These are phyloP conservation scores for Acrobeloides nanus DNA, from an alignment of 2,888 invertebrate genomes.

Conservation along the genomic window DNA sequence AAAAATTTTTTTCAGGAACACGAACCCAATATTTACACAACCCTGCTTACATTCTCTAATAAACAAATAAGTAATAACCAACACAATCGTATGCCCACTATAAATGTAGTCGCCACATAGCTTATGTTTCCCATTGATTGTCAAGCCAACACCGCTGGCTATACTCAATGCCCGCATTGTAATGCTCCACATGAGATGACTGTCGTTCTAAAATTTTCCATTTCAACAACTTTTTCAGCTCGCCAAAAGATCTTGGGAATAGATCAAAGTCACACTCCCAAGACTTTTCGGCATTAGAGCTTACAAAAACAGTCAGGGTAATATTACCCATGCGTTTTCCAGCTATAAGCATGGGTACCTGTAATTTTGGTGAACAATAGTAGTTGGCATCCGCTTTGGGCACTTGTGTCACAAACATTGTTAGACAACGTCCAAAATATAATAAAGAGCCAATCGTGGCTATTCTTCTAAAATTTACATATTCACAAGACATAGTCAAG, in stretches of 20 bases:
- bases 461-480: constrained; percentile 19
- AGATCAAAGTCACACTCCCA: too few relatives aligned
- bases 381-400: constrained; percentile 76
- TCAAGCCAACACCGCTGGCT: constrained; percentile 78
- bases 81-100: constrained; percentile 83
- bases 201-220: too few relatives aligned
- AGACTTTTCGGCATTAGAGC: too few relatives aligned
- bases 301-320: too few relatives aligned
- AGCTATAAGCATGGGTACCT: too few relatives aligned
- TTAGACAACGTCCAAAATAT: constrained; percentile 42
- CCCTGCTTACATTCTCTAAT: constrained; percentile 59
- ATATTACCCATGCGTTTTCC: too few relatives aligned
- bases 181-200: constrained; percentile 34
- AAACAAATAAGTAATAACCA: constrained; percentile 74
- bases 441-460: constrained; percentile 37
- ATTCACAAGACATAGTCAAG: too few relatives aligned
- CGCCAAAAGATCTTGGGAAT: too few relatives aligned
- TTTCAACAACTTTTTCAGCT: too few relatives aligned
- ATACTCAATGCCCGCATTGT: constrained; percentile 67
- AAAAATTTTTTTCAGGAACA: too few relatives aligned
- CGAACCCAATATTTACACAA: too few relatives aligned
- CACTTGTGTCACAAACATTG: constrained; percentile 71
- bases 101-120: constrained; percentile 88
- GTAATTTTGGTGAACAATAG: constrained; percentile 71
- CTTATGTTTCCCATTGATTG: constrained; percentile 78